Evolutionary conservation across 53 echinoderm and acorn worm genomes (phyloP).

Genomic region (Zoroaster sp.): DNA sequence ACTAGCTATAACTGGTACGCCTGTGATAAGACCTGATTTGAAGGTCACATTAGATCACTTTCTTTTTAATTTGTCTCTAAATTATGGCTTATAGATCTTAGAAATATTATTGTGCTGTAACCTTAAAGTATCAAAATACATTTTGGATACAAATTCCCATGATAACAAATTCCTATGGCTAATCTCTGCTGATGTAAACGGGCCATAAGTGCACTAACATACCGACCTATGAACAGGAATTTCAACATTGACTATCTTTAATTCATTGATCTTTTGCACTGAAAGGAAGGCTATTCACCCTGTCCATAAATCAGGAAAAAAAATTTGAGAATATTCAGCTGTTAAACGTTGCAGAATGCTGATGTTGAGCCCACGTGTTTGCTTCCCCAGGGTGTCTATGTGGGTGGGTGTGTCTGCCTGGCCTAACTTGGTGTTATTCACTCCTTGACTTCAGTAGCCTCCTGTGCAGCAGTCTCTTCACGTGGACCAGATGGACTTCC

Average conservation of each 20-base stretch:
- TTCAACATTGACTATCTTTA: not conserved
- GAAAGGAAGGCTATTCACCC: not conserved
- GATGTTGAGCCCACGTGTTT: not conserved
- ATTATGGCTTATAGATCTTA: too few relatives aligned
- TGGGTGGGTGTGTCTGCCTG: conserved; percentile 49
- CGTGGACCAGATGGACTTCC: conserved; percentile 54
- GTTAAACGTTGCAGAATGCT: not conserved
- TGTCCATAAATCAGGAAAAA: not conserved
- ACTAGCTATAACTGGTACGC: too few relatives aligned
- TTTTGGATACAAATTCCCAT: too few relatives aligned
- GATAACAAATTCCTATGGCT: not conserved
- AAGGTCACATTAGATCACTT: too few relatives aligned
- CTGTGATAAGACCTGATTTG: too few relatives aligned
- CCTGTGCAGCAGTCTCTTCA: conserved; percentile 24
- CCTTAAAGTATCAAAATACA: too few relatives aligned
- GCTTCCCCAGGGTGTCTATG: not conserved
- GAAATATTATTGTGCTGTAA: too few relatives aligned
- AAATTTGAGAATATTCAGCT: not conserved
- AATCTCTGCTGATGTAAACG: not conserved
- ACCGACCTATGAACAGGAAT: not conserved
- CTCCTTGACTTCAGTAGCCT: conserved; percentile 24
- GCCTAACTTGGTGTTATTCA: conserved; percentile 41
- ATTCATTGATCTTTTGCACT: not conserved
- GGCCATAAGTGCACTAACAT: not conserved
- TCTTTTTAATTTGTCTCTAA: too few relatives aligned